Evolutionary conservation across 2,888 invertebrate species (phyloP), one percentile per base, ranked within the genome.

Genomic region (Thereva unica): DNA sequence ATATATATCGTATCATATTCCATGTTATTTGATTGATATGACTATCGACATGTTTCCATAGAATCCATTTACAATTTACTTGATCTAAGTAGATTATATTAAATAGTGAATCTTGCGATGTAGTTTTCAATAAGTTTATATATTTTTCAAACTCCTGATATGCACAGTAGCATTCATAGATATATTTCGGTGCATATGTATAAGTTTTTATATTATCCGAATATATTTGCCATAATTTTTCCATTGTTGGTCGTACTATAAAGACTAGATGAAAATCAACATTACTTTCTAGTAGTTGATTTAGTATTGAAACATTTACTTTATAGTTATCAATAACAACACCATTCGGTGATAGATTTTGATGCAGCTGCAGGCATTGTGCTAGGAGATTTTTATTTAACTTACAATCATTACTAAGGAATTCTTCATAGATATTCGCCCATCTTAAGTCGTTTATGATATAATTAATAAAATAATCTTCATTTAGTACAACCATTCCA

Each of bases 271-370:
- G 82, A 0, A 89, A 87, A 67, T 84, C 83, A n/a, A 88, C 73
- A 38, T 85, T 85, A 34, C 81, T 68, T 23, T 71, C 80, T 81
- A 4, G 79, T 77, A 23, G 88, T 75, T 71, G 83, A 80, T 71
- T 80, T 78, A 8, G 83, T 80, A 75, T 87, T 50, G 78, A 74
- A n/a, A 82, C 77, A 34, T 78, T 78, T 65, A 81, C 79, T 4
- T 87, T 88, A 76, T 87, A 85, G 1, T 87, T 88, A 74, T 89
- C 88, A 64, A 86, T 80, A 9, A 89, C 76, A 73, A 83, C 82
- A n/a, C 89, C 89, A 72, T 84, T 83, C 2, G 85, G 83, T 3
- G 79, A 73, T 7, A 81, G 78, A 61, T 80, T 80, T 59, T 82
- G 78, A 76, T 85, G 84, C 56, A 84, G 81, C 75, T 86, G 84